These are phyloP conservation scores for Brachyhypopomus occidentalis DNA, from an alignment of 2,113 vertebrate genomes.

Conservation along the genomic window DNA sequence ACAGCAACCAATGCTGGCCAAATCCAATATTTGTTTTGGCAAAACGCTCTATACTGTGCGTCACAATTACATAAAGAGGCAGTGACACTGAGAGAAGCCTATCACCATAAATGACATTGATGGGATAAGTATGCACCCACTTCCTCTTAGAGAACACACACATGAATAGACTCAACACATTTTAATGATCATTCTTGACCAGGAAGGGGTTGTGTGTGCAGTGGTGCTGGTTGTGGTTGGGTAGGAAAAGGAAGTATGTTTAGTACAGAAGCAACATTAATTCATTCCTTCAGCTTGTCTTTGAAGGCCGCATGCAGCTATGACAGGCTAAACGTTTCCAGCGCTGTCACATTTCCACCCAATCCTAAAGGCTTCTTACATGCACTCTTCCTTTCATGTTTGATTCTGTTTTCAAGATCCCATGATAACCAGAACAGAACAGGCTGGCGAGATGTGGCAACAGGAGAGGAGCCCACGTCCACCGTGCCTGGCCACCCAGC, in stretches of 20 bases:
- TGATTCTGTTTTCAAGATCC: slow-evolving; percentile 80
- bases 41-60: not conserved
- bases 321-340: slow-evolving; percentile 80
- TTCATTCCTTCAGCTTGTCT: slow-evolving; percentile 73
- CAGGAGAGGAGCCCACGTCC: slow-evolving; percentile 53
- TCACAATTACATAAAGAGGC: not conserved
- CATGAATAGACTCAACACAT: slow-evolving; percentile 31
- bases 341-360: slow-evolving; percentile 81
- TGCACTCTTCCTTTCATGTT: slow-evolving; percentile 83
- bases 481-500: slow-evolving; percentile 59
- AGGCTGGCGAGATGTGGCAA: slow-evolving; percentile 52
- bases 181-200: slow-evolving; percentile 65
- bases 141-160: slow-evolving; percentile 22
- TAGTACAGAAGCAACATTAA: slow-evolving; percentile 78
- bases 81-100: not conserved
- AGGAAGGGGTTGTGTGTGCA: slow-evolving; percentile 56
- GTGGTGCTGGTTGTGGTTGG: not conserved
- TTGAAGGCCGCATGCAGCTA: slow-evolving; percentile 73
- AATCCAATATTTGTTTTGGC: not conserved
- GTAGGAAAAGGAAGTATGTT: slow-evolving; percentile 72
- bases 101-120: slow-evolving; percentile 8
- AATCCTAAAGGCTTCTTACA: slow-evolving; percentile 74
- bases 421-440: slow-evolving; percentile 80
- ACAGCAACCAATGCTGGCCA: not conserved
- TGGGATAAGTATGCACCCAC: slow-evolving; percentile 15